phyloP scores from a whole-genome alignment of 2,113 vertebrate species.

The Anseranas semipalmata region DNA sequence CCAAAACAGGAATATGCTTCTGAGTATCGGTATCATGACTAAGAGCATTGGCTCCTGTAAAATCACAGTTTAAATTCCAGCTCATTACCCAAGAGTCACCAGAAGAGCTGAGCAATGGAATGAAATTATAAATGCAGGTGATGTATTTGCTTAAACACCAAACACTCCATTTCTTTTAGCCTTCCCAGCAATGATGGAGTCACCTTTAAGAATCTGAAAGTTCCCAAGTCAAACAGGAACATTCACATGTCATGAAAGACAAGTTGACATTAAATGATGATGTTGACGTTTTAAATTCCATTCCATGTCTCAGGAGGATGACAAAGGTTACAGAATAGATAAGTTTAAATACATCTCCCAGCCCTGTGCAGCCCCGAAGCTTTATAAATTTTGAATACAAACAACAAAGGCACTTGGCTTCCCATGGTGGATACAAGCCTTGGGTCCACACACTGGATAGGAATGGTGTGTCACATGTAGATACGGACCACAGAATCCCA shows the following conservation, averaged over 20 bases:
- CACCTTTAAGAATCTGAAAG: neutral
- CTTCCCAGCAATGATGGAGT: neutral
- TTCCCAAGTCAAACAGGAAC: neutral
- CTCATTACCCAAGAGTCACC: neutral
- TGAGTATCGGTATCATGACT: slow-evolving; percentile 19
- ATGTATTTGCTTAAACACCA: neutral
- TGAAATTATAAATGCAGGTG: neutral
- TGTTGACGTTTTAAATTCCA: neutral
- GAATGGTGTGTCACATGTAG: neutral
- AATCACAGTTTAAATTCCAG: neutral
- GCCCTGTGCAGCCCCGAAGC: neutral
- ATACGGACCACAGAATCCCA: neutral
- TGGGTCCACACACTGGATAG: neutral
- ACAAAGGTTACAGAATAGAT: neutral
- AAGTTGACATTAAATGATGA: neutral
- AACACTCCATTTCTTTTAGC: neutral
- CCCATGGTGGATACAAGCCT: neutral
- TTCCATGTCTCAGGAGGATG: neutral
- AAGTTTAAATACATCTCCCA: neutral
- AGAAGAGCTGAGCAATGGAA: neutral
- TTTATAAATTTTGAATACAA: neutral
- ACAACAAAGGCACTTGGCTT: neutral
- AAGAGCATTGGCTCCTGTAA: neutral
- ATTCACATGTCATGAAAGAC: neutral
- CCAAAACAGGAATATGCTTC: neutral